Base-by-base conservation (phyloP, 30 jellyfish, hydroid and myxozoan genomes). In the Cassiopea andromeda region DNA sequence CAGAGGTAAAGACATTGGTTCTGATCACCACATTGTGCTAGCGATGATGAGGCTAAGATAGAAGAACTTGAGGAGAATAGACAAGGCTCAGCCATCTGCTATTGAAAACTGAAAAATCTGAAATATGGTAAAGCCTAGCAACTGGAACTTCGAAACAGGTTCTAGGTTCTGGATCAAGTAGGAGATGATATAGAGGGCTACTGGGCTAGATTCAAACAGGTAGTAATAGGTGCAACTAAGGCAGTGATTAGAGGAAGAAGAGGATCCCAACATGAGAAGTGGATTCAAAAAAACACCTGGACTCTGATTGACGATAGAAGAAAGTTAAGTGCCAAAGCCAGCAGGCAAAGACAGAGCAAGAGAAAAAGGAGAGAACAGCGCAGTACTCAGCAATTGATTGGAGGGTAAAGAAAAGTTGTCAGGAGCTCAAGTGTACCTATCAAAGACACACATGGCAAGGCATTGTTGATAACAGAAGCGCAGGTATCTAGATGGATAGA, bases 1-100 rank as follows among this genome's bases (percentile, higher is more conserved):
- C 16, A 14, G 60, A 15, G 88, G 88, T 16, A 78, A 78, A 16
- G 88, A 79, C 46, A 58, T 79, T 17, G 88, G 88, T 19, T 79
- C 88, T 15, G 88, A 79, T 58, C 88, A 79, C 77, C 77, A 79
- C 59, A 19, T 79, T 18, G 50, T 79, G 60, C 50, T 17, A 61
- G 78, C 78, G 50, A 48, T 46, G 88, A 79, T 79, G 54, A 58
- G 66, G 44, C n/a, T 79, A 17, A 79, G 59, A 75, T 75, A 43
- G 60, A 75, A 75, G 49, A 49, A 58, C 7, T 43, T 79, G 77
- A 46, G 38, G 49, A 79, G 47, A 64, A 45, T 61, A 60, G 59
- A 54, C 45, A 79, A 46, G 72, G 66, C 19, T 18, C 77, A 61
- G 12, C 77, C 57, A 58, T 58, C 9, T 27, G 88, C 57, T 46